Evolutionary conservation across 2,888 invertebrate species (phyloP).

Genomic region (Nomada hirtipes): DNA sequence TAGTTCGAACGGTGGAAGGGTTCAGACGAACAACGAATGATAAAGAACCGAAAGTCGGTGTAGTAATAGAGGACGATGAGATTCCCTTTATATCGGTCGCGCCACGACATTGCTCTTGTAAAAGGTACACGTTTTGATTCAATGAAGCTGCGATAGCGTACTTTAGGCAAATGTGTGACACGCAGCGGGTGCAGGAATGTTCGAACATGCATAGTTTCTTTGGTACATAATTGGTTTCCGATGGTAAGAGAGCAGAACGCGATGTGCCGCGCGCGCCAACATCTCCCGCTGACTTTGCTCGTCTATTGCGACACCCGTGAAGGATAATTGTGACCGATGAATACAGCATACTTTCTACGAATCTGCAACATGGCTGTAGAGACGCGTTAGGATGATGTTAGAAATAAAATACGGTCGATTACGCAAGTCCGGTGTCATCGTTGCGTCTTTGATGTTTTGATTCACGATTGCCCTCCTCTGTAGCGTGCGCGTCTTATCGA

Average conservation of each 20-base stretch:
- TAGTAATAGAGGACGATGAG: not conserved
- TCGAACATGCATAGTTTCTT: not conserved
- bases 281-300: not conserved
- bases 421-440: slow-evolving; percentile 19
- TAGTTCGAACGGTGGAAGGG: not conserved
- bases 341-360: slow-evolving; percentile 34
- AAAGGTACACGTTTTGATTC: not conserved
- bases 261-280: not conserved
- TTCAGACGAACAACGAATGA: not conserved
- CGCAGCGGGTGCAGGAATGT: no score
- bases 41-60: not conserved
- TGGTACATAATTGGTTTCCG: not conserved
- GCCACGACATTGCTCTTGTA: not conserved
- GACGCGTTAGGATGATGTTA: slow-evolving; percentile 23
- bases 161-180: not conserved
- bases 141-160: not conserved
- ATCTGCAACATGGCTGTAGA: slow-evolving; percentile 11
- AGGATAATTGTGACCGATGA: slow-evolving; percentile 34
- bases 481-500: slow-evolving; percentile 10
- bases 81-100: slow-evolving; percentile 6
- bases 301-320: slow-evolving; percentile 31
- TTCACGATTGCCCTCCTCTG: slow-evolving; percentile 11
- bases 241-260: not conserved
- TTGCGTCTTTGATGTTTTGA: slow-evolving; percentile 27
- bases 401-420: slow-evolving; percentile 35